These are phyloP conservation scores for Anarhynchus alexandrinus DNA, from an alignment of 2,113 vertebrate species.

Conservation along the genomic window DNA sequence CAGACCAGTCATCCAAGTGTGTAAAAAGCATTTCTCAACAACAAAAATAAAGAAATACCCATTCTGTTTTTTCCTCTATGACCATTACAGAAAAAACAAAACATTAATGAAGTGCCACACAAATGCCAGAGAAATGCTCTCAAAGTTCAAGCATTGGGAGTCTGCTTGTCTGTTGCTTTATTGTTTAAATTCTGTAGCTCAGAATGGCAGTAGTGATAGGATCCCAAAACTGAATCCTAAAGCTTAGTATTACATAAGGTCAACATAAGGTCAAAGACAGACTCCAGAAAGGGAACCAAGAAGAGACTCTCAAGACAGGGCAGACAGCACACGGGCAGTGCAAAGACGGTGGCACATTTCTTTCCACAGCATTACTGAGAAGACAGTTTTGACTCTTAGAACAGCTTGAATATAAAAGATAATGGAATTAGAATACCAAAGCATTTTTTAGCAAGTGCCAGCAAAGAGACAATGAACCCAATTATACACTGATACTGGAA, in stretches of 20 bases:
- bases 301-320: background rate
- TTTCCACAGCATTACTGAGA: background rate
- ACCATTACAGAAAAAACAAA: background rate
- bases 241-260: background rate
- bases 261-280: background rate
- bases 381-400: background rate
- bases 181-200: background rate
- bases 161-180: background rate
- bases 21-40: background rate
- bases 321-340: background rate
- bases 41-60: background rate
- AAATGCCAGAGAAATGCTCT: background rate
- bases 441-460: background rate
- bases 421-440: background rate
- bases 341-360: background rate
- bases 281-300: background rate
- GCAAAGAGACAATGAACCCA: background rate
- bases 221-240: background rate
- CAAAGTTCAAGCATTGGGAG: background rate
- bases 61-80: fast-evolving
- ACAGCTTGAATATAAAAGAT: background rate
- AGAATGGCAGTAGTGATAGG: background rate
- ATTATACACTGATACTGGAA: background rate
- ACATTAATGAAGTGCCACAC: background rate
- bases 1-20: background rate